A percentile compares a stretch with the other conserved stretches of the same genome.
phyloP scores from a whole-genome alignment of 2,113 vertebrate genomes.

The Potamarius usumacintae region DNA sequence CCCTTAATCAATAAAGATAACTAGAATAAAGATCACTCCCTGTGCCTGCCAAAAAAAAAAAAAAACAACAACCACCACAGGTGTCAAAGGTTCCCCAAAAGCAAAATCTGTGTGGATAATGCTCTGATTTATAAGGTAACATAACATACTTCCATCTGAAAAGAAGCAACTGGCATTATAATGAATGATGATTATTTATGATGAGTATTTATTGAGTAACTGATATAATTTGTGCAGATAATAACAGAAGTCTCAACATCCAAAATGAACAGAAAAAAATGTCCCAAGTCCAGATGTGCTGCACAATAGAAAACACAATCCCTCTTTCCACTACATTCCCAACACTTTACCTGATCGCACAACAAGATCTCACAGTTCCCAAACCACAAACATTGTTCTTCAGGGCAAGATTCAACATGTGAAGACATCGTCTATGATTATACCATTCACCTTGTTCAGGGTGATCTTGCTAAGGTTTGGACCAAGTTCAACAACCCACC shows the following conservation, averaged over 20 bases:
- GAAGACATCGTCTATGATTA: constrained; percentile 51
- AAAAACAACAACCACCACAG: neutral
- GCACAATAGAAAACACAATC: constrained; percentile 31
- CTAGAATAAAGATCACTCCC: constrained; percentile 25
- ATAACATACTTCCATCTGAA: neutral
- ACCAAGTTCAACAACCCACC: constrained; percentile 44
- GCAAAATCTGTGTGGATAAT: neutral
- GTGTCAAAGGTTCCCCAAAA: neutral
- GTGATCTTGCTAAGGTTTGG: constrained; percentile 38
- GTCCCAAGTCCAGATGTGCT: neutral
- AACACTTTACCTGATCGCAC: constrained; percentile 17
- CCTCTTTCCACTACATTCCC: constrained; percentile 28
- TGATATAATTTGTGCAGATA: neutral
- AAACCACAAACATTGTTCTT: constrained; percentile 50
- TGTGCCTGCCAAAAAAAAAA: neutral
- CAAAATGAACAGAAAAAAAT: neutral
- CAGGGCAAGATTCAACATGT: constrained; percentile 55
- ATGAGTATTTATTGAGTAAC: neutral
- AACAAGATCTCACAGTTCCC: constrained; percentile 41
- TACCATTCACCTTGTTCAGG: constrained; percentile 41
- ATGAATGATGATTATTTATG: neutral
- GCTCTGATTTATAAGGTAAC: neutral
- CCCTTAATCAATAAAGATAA: neutral
- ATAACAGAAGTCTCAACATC: neutral
- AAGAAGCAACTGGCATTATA: no score